A percentile compares a stretch with the other conserved stretches of the same genome.
Evolutionary conservation across 2,113 vertebrate genomes (phyloP).

Genomic region (Bos indicus): DNA sequence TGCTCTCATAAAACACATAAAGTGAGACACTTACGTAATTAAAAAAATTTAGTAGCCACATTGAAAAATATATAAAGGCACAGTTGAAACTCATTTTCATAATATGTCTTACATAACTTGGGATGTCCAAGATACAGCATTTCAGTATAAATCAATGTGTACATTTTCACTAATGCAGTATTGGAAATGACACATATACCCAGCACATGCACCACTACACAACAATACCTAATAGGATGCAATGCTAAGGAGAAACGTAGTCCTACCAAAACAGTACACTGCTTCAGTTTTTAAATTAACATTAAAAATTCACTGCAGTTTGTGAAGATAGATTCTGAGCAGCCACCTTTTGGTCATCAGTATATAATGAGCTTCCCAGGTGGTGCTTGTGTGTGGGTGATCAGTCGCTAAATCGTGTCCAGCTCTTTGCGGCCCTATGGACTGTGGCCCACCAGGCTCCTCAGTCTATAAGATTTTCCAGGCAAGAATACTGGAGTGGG

Average conservation of each 20-base stretch:
- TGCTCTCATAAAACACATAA: background rate
- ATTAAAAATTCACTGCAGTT: background rate
- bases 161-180: background rate
- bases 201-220: background rate
- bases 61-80: background rate
- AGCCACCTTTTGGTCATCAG: background rate
- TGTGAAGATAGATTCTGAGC: background rate
- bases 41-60: background rate
- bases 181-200: background rate
- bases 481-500: background rate
- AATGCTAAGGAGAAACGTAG: background rate
- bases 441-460: background rate
- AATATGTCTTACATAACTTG: background rate
- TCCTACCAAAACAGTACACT: background rate
- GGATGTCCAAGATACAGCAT: background rate
- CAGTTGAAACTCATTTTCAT: background rate
- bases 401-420: background rate
- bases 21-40: background rate
- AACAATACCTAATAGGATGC: background rate
- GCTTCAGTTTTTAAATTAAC: background rate
- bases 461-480: background rate
- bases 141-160: background rate
- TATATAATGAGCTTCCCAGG: background rate
- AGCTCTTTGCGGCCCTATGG: background rate
- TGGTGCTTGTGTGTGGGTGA: background rate